A percentile compares a stretch with the other conserved stretches of the same genome.
These are phyloP conservation scores for Antheraea assamensis DNA, from an alignment of 2,888 invertebrate species.

Conservation along the genomic window DNA sequence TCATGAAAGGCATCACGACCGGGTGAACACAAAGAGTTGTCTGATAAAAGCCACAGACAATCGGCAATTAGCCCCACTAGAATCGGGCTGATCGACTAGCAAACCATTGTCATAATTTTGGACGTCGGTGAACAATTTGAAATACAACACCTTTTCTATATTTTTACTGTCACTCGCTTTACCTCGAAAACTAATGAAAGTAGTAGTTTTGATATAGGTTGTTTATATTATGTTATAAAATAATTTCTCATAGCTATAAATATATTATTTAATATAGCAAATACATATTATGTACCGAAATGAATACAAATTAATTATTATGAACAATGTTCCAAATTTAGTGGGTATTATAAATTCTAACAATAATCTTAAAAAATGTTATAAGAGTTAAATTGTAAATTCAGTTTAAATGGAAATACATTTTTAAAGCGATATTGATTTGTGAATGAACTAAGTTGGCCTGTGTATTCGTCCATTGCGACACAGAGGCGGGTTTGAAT, in stretches of 20 bases:
- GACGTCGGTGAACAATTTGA: conserved; percentile 59
- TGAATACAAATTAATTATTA: too few relatives aligned
- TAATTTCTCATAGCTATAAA: background rate
- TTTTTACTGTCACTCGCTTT: background rate
- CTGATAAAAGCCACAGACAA: conserved; percentile 64
- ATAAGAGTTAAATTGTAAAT: too few relatives aligned
- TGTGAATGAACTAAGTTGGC: too few relatives aligned
- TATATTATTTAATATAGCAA: background rate
- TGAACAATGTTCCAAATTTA: too few relatives aligned
- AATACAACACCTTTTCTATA: conserved; percentile 29
- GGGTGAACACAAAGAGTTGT: conserved; percentile 55
- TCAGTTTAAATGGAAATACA: too few relatives aligned
- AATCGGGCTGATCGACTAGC: conserved; percentile 63
- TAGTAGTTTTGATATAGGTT: background rate
- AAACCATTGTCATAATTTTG: conserved; percentile 49
- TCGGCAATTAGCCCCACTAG: conserved; percentile 65
- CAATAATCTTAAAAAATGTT: too few relatives aligned
- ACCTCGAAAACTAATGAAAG: background rate
- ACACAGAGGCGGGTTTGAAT: background rate
- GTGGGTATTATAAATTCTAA: too few relatives aligned
- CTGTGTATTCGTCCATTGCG: too few relatives aligned
- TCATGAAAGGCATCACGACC: conserved; percentile 43
- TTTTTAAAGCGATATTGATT: too few relatives aligned
- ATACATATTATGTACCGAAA: background rate
- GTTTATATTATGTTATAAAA: background rate